Percentiles rank a stretch among this genome's conserved stretches.
phyloP scores from a whole-genome alignment of 2,797 vertebrate genomes.

The Calcarius lapponicus region DNA sequence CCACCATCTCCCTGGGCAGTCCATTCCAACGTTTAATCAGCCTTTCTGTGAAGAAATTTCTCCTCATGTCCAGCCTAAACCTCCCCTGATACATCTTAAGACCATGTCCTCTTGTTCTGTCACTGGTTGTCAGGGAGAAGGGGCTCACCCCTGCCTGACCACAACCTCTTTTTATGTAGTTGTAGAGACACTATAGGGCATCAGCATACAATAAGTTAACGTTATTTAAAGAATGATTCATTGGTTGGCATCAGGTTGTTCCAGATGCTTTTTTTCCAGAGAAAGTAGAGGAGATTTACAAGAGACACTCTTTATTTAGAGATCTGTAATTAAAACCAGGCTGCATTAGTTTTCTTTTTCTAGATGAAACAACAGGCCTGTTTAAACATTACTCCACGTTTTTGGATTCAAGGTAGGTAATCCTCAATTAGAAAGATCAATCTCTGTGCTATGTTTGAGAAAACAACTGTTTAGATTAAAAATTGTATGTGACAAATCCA shows the following conservation, averaged over 20 bases:
- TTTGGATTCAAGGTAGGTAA: background rate
- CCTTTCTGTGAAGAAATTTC: background rate
- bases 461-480: constrained; percentile 41
- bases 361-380: background rate
- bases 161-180: background rate
- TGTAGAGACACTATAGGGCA: background rate
- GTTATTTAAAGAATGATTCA: background rate
- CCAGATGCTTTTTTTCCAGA: background rate
- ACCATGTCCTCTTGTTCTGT: background rate
- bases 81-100: background rate
- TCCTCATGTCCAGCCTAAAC: background rate
- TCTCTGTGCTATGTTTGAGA: constrained; percentile 34
- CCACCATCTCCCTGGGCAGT: background rate
- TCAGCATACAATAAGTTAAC: background rate
- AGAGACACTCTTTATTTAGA: background rate
- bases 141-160: background rate
- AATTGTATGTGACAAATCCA: constrained; percentile 23
- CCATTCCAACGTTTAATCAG: background rate
- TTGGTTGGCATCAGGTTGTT: background rate
- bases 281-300: background rate
- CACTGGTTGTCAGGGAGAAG: background rate
- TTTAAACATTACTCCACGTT: constrained; percentile 12
- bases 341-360: background rate
- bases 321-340: background rate
- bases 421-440: constrained; percentile 34